These are phyloP conservation scores for Ceratitis capitata DNA, from an alignment of 1,140 invertebrate species.

Conservation along the genomic window DNA sequence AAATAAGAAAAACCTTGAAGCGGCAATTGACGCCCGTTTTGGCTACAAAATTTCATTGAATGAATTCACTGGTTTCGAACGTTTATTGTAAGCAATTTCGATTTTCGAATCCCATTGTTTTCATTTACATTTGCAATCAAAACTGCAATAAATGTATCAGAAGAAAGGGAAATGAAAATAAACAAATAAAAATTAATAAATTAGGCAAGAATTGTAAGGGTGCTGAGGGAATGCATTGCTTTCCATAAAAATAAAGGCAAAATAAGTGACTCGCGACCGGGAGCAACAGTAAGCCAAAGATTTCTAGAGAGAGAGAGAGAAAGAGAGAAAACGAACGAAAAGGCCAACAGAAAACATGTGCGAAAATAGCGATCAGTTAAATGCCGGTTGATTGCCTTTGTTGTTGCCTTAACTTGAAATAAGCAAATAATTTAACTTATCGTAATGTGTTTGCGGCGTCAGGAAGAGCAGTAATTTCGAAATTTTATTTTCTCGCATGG, in stretches of 20 bases:
- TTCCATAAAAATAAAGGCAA: too few relatives aligned
- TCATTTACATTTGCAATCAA: not conserved
- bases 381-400: not conserved
- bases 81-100: not conserved
- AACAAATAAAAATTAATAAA: not conserved
- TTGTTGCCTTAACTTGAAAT: not conserved
- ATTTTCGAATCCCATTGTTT: not conserved
- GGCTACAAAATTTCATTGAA: not conserved
- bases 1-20: not conserved
- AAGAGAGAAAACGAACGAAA: not conserved
- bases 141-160: not conserved
- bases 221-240: not conserved
- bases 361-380: not conserved
- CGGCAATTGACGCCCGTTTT: not conserved
- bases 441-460: not conserved
- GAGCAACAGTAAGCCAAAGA: too few relatives aligned
- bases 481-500: not conserved
- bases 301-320: not conserved
- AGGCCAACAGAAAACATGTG: too few relatives aligned
- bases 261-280: too few relatives aligned
- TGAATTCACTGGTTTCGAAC: not conserved
- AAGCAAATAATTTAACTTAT: not conserved
- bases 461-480: not conserved
- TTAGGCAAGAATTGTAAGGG: not conserved
- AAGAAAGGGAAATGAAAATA: not conserved